These are phyloP conservation scores for Oreonectes daqikongensis DNA, from an alignment of 2,797 vertebrate species.

Conservation along the genomic window DNA sequence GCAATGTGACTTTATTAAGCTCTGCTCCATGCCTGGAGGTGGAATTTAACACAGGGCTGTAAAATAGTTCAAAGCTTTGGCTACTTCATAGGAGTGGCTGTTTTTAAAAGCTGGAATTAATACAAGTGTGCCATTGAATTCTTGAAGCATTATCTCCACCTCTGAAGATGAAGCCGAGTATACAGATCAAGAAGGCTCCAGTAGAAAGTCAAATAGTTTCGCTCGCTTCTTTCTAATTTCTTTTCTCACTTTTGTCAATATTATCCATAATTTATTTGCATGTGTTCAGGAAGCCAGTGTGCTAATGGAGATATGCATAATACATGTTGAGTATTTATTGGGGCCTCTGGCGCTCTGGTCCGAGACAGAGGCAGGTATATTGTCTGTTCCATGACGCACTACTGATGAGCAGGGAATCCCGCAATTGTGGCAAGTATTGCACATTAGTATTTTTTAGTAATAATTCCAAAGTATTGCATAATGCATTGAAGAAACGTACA, in stretches of 20 bases:
- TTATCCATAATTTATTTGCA: slow-evolving; percentile 42
- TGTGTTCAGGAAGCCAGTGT: slow-evolving; percentile 55
- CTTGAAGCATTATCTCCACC: not conserved
- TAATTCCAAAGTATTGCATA: not conserved
- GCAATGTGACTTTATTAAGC: slow-evolving; percentile 3
- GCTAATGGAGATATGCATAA: slow-evolving; percentile 71
- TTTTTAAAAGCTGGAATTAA: slow-evolving; percentile 16
- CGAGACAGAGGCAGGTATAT: not conserved
- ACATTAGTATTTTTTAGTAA: no score
- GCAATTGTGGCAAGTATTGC: not conserved
- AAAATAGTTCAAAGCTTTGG: not conserved
- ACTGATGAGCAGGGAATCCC: not conserved
- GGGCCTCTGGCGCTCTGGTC: not conserved
- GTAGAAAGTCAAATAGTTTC: not conserved
- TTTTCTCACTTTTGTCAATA: slow-evolving; percentile 8
- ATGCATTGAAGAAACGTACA: no score
- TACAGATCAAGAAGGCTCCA: not conserved
- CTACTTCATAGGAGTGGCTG: not conserved
- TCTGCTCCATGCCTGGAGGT: not conserved
- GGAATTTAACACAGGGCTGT: slow-evolving; percentile 20
- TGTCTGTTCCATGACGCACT: slow-evolving; percentile 3
- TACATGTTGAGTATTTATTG: slow-evolving; percentile 63
- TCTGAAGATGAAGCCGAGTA: not conserved
- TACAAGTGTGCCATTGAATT: not conserved
- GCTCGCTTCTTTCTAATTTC: not conserved